Evolutionary conservation across 2,888 invertebrate genomes (phyloP), one percentile per base, ranked within the genome.

Genomic region (Caenorhabditis sp.): DNA sequence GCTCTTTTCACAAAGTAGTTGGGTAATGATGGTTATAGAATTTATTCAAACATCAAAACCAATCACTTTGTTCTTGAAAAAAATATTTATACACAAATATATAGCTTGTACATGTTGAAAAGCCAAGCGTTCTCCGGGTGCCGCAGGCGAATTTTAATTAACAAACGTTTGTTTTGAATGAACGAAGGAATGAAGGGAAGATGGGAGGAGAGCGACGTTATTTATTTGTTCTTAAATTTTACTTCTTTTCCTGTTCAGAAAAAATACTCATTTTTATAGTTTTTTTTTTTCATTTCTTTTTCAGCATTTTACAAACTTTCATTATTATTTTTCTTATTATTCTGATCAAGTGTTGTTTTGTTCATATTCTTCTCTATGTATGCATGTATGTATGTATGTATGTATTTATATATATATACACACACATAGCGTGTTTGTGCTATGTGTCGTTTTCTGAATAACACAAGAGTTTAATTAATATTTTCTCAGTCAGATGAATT

Each of bases 101-200:
- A 10, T 31, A 31, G 7, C 3, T 3, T 43, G 43, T 7, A 17
- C 36, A 43, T 12, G 21, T 53, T 53, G 23, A 53, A 53, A 53
- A 53, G 25, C 20, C n/a, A 4, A 21, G 21, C 25, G 21, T 4
- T 53, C 12, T 21, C 7, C 12, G 4, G 8, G 3, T 53, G 21
- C 53, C 53, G 5, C 53, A 26, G 26, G 26, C 57, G 52, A 65
- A 62, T 70, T 70, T 65, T 70, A 65, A 70, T 70, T 70, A 70
- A 65, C 70, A 62, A 70, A 63, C 62, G 70, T 62, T 70, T 69
- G 69, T 64, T 69, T 69, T 65, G 62, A 70, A 23, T 5, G 17
- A 56, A 59, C 38, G 25, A 57, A 56, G 38, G 27, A 54, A 38
- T 43, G 50, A 23, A 62, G 31, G 10, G 14, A 26, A 26, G 26